These are phyloP conservation scores for Motacilla tschutschensis DNA, from an alignment of 2,113 vertebrate species.

Conservation along the genomic window DNA sequence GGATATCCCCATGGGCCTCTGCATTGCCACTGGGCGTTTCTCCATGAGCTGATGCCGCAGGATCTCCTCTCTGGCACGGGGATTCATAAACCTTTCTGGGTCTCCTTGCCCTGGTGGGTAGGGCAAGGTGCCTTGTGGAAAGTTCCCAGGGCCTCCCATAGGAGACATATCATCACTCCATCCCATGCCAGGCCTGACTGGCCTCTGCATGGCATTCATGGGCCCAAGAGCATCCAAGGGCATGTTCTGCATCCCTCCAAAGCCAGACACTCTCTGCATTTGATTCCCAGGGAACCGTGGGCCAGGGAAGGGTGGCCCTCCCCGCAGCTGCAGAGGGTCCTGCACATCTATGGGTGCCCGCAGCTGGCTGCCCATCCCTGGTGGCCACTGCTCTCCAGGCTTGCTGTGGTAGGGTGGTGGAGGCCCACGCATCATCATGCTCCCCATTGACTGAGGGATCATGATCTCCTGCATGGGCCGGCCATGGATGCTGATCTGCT, in stretches of 20 bases:
- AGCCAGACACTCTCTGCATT: slow-evolving; percentile 75
- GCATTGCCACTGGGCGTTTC: slow-evolving; percentile 81
- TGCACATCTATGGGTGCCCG: slow-evolving; percentile 78
- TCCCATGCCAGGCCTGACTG: slow-evolving; percentile 81
- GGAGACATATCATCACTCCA: slow-evolving; percentile 91
- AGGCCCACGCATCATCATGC: slow-evolving; percentile 89
- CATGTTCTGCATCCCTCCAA: slow-evolving; percentile 82
- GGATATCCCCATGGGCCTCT: slow-evolving; percentile 75
- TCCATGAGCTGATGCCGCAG: slow-evolving; percentile 89
- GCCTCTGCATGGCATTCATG: slow-evolving; percentile 80
- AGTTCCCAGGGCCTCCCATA: slow-evolving; percentile 77
- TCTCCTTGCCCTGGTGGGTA: slow-evolving; percentile 84
- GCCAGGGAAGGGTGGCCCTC: slow-evolving; percentile 70
- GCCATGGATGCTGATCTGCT: slow-evolving; percentile 80
- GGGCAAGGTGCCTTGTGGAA: slow-evolving; percentile 79
- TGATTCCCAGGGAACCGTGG: slow-evolving; percentile 85
- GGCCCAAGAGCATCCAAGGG: slow-evolving; percentile 83
- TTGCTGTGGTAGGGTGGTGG: slow-evolving; percentile 97
- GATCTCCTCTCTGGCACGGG: slow-evolving; percentile 86
- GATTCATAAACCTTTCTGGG: slow-evolving; percentile 82
- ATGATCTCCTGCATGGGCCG: slow-evolving; percentile 87
- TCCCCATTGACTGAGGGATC: slow-evolving; percentile 78
- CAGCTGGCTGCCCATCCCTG: slow-evolving; percentile 76
- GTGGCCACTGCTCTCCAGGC: slow-evolving; percentile 85
- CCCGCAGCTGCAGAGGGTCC: slow-evolving; percentile 78